Base-by-base conservation (phyloP, 1,140 invertebrate species). In the Thaumetopoea pityocampa region DNA sequence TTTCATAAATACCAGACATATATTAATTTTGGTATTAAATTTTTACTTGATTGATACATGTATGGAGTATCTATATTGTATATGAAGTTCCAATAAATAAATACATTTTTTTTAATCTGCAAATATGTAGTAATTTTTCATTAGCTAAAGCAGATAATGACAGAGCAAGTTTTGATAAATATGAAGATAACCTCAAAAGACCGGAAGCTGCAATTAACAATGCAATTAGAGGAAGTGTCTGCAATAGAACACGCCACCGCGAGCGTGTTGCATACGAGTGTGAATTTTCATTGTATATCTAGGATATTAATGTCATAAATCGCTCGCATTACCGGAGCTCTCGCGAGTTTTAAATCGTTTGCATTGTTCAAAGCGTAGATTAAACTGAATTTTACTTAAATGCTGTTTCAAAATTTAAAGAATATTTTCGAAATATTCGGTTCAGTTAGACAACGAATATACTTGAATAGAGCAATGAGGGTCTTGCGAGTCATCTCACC, bases 261-360 rank as follows among this genome's bases (percentile, higher is more conserved):
- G 32, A 38, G 32, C 23, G 40, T 30, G 55, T 56, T 66, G 68
- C 70, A 73, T 73, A 71, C 50, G 48, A 64, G 68, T 50, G 59
- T 65, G 52, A 71, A 71, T 66, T 74, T 74, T 67, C 62, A 67
- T 69, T 69, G 69, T 69, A 70, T 70, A 67, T 67, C 67, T 65
- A 56, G 51, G 65, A 80, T n/a, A n/a, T 77, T 74, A 73, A 74
- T 70, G 62, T 73, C 56, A 74, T 73, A 80, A 80, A 74, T 77
- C 63, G 68, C 57, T 68, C 46, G 55, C 58, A 51, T 71, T 70
- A 63, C 50, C 55, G 44, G 45, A 53, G 56, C 55, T 56, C 44
- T 58, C 52, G 62, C 58, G 69, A 77, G 68, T 77, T 74, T 76
- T 64, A 71, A 73, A 68, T 71, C 62, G 62, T 71, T 68, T 69